phyloP scores from a whole-genome alignment of 2,113 vertebrate species.

The Prunella fulvescens region DNA sequence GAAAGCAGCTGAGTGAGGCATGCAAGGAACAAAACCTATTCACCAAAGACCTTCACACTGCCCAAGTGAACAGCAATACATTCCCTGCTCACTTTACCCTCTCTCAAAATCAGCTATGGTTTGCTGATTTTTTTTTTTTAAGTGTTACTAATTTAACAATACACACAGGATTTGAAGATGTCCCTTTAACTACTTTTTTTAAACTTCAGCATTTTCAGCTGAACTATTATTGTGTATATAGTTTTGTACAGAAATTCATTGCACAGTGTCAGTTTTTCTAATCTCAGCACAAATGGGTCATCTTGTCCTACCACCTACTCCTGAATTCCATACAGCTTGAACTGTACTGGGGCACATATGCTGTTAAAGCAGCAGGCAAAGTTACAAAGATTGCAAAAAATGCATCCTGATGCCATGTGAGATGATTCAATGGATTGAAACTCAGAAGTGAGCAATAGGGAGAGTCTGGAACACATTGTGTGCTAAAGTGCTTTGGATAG shows the following conservation, averaged over 20 bases:
- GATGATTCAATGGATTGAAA: not conserved
- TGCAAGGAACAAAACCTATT: not conserved
- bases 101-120: not conserved
- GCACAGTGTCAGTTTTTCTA: not conserved
- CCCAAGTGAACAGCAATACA: rapidly evolving
- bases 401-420: not conserved
- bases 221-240: not conserved
- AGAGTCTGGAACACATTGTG: not conserved
- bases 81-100: not conserved
- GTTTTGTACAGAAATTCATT: not conserved
- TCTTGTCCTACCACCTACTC: not conserved
- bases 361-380: not conserved
- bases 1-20: not conserved
- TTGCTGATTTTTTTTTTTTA: not conserved
- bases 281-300: not conserved
- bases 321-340: not conserved
- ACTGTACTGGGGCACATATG: not conserved
- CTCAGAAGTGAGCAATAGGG: not conserved
- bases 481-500: not conserved
- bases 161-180: not conserved
- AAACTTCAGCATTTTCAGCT: not conserved
- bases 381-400: not conserved
- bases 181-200: not conserved
- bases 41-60: not conserved
- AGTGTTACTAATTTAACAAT: not conserved